Base-by-base conservation (phyloP, 2,888 invertebrate genomes). In the Patella caerulea region DNA sequence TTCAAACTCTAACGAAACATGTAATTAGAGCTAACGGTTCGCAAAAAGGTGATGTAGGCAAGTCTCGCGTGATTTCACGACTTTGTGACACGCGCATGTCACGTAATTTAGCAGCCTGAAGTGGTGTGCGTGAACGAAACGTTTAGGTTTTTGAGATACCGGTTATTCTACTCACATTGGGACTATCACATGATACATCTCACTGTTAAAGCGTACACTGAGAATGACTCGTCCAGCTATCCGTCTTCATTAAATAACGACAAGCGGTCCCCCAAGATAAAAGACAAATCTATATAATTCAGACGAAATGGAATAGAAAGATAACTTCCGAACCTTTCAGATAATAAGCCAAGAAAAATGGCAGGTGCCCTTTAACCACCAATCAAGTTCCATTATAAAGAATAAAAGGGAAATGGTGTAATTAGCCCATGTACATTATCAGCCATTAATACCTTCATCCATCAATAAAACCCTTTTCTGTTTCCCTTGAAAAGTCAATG, bases 241-340 rank as follows among this genome's bases (percentile, higher is more conserved):
- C 14, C 24, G 65, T 65, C 65, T 65, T 65, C 65, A 65, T 65
- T 65, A 24, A 11, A 19, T 24, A 65, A 65, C 65, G 65, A 65
- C 65, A 65, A 24, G 65, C 11, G 65, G 65, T 65, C 65, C 65
- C 65, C 24, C 24, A 65, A 65, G 65, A 65, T 65, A 24, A 65
- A 65, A 65, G 65, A 65, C 24, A 11, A 65, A 24, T 65, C 65
- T 65, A 24, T 65, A 65, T 59, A 3, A 65, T 65, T 65, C 11
- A 12, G 14, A 65, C 19, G 19, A 65, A 65, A 65, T 19, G 65
- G 19, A 65, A 65, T 65, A 24, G 65, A 65, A 65, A 65, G 65
- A 19, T 11, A 65, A 65, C 65, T 65, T 65, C 65, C 19, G 11
- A 24, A 24, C 24, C 19, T 65, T 65, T 65, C 11, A n/a, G 19